phyloP scores from a whole-genome alignment of 1,140 invertebrate species.

The Neodiprion virginianus region DNA sequence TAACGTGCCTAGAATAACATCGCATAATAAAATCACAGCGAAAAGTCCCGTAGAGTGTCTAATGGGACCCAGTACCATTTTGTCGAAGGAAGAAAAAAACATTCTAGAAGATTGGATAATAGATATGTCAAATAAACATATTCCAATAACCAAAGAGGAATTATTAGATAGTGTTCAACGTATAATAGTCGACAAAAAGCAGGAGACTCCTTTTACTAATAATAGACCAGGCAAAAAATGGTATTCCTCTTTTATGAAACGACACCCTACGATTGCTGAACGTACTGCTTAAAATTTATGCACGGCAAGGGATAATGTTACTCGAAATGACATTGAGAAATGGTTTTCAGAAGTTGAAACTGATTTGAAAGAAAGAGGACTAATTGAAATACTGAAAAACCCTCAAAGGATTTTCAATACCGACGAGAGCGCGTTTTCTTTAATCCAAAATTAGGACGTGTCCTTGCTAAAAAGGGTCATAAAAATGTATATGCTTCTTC shows the following conservation, averaged over 20 bases:
- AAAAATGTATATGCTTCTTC: slow-evolving; percentile 42
- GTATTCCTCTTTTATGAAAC: slow-evolving; percentile 37
- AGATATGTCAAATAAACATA: too few relatives aligned
- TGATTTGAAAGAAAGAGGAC: slow-evolving; percentile 28
- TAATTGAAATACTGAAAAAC: slow-evolving; percentile 37
- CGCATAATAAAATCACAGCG: too few relatives aligned
- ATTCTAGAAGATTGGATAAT: too few relatives aligned
- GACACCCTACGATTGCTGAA: slow-evolving; percentile 34
- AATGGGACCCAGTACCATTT: too few relatives aligned
- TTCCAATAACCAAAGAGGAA: neutral
- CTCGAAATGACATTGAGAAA: slow-evolving; percentile 31
- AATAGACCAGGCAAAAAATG: slow-evolving; percentile 38
- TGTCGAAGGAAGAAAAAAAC: too few relatives aligned
- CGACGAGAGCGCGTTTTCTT: too few relatives aligned
- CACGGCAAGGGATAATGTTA: slow-evolving; percentile 34
- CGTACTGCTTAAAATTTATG: slow-evolving; percentile 36
- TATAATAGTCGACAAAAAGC: neutral
- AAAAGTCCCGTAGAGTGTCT: too few relatives aligned
- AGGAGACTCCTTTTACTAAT: slow-evolving; percentile 28
- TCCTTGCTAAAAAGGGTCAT: slow-evolving; percentile 38
- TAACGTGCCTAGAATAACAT: too few relatives aligned
- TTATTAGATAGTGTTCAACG: slow-evolving; percentile 16
- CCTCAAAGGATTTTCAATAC: slow-evolving; percentile 41
- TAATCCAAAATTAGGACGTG: slow-evolving; percentile 43
- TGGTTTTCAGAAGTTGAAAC: slow-evolving; percentile 36